Percentiles rank a stretch among this genome's conserved stretches.
These are phyloP conservation scores for Lamellibrachia luymesi DNA, from an alignment of 1,140 invertebrate species.

Conservation along the genomic window DNA sequence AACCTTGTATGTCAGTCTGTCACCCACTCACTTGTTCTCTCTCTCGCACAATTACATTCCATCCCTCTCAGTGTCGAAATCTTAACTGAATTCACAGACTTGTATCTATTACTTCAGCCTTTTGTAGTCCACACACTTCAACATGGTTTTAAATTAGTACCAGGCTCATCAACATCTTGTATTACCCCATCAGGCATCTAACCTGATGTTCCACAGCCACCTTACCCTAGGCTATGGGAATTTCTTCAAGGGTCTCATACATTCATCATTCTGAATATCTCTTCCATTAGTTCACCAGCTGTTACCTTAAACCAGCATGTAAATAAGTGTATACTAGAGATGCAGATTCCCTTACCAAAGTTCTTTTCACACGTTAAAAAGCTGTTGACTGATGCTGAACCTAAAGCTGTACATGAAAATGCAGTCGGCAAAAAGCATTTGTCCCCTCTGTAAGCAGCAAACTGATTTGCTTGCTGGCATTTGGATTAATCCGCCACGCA, in stretches of 20 bases:
- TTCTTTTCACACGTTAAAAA: constrained; percentile 3
- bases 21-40: not conserved
- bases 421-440: not conserved
- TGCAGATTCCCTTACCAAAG: not conserved
- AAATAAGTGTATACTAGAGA: not conserved
- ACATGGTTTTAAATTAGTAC: too few species aligned
- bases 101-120: not conserved
- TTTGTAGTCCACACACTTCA: not conserved
- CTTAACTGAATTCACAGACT: not conserved
- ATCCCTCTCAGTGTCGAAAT: not conserved
- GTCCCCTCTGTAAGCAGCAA: not conserved
- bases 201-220: too few species aligned
- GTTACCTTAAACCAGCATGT: not conserved
- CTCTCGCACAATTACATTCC: not conserved
- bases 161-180: not conserved
- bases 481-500: not conserved
- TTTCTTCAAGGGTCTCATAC: not conserved
- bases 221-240: too few species aligned
- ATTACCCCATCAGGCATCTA: not conserved
- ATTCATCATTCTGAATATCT: not conserved
- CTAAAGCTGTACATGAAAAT: not conserved
- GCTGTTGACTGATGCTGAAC: constrained; percentile 17
- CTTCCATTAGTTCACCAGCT: not conserved
- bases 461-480: not conserved
- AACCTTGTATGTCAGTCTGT: too few species aligned